phyloP scores from a whole-genome alignment of 2,888 invertebrate genomes.

The Macrosoma leucophasiata region DNA sequence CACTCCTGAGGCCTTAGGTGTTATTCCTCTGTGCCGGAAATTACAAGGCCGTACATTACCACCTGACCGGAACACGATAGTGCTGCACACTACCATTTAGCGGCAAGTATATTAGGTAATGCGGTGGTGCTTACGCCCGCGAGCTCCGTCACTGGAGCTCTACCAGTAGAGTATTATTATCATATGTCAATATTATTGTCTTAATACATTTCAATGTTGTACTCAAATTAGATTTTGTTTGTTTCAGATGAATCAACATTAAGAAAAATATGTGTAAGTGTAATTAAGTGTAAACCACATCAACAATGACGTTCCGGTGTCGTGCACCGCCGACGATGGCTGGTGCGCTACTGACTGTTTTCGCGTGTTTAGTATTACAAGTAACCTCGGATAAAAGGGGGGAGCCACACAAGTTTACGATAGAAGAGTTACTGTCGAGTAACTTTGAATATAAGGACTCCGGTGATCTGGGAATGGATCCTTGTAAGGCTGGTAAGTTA shows the following conservation, averaged over 20 bases:
- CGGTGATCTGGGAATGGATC: slow-evolving; percentile 86
- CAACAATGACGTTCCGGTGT: slow-evolving; percentile 47
- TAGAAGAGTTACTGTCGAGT: slow-evolving; percentile 79
- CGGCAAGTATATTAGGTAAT: too few relatives aligned
- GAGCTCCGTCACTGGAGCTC: too few relatives aligned
- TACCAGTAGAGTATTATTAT: too few relatives aligned
- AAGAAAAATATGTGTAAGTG: slow-evolving; percentile 51
- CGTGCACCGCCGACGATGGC: slow-evolving; percentile 37
- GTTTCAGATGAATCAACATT: slow-evolving; percentile 47
- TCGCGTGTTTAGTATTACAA: slow-evolving; percentile 37
- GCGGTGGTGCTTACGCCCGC: too few relatives aligned
- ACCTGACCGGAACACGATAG: too few relatives aligned
- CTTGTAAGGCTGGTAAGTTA: slow-evolving; percentile 89
- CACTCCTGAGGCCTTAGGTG: too few relatives aligned
- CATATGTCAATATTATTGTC: neutral
- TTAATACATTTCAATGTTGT: neutral
- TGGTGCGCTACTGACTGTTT: slow-evolving; percentile 43
- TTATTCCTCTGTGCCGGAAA: too few relatives aligned
- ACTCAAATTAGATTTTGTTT: slow-evolving; percentile 28
- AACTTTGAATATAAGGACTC: slow-evolving; percentile 82
- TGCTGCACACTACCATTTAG: too few relatives aligned
- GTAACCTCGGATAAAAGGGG: slow-evolving; percentile 46
- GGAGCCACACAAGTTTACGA: slow-evolving; percentile 74
- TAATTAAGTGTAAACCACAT: slow-evolving; percentile 33
- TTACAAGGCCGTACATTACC: too few relatives aligned